Evolutionary conservation across 2,113 vertebrate species (phyloP).

Genomic region (Irena cyanogastra): DNA sequence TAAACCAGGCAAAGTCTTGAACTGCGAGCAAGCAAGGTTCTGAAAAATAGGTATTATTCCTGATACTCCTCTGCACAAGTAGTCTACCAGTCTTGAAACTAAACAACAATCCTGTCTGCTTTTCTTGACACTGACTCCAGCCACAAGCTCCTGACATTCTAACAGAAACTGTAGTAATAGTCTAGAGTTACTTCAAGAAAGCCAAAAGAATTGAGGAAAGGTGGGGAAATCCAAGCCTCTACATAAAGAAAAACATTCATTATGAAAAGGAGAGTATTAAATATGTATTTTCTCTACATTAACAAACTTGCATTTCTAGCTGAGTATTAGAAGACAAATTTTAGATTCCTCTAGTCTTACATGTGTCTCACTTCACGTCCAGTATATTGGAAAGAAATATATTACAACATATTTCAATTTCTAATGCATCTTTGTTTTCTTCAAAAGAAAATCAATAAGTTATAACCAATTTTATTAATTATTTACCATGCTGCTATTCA

Average conservation of each 20-base stretch:
- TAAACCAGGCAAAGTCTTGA: neutral
- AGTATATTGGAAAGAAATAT: neutral
- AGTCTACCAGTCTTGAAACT: neutral
- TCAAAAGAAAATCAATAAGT: neutral
- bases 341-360: neutral
- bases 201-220: neutral
- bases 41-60: neutral
- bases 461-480: neutral
- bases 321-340: neutral
- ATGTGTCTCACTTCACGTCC: neutral
- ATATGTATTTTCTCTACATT: neutral
- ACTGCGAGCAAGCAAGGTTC: neutral
- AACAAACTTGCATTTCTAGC: neutral
- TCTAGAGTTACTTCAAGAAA: neutral
- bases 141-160: neutral
- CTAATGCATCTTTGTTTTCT: neutral
- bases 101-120: neutral
- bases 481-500: neutral
- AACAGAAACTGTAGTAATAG: accelerated
- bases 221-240: neutral
- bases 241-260: neutral
- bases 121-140: neutral
- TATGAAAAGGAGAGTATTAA: neutral
- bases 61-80: neutral
- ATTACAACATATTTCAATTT: neutral